These are phyloP conservation scores for Agrochola macilenta DNA, from an alignment of 2,888 invertebrate genomes.

Conservation along the genomic window DNA sequence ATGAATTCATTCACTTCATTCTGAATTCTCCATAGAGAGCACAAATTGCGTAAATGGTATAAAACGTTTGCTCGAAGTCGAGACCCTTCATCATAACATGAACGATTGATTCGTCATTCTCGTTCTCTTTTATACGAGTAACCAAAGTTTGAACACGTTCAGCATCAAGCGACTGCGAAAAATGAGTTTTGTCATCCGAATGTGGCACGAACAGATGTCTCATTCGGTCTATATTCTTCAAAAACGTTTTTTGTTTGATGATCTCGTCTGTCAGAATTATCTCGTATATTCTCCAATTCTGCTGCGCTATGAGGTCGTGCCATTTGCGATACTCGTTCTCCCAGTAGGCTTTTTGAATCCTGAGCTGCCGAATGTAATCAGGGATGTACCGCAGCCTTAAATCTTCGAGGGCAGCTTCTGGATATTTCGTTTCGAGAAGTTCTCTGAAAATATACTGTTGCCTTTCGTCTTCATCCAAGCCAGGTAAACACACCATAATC, in stretches of 20 bases:
- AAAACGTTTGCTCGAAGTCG: accelerated
- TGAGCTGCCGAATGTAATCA: constrained; percentile 20
- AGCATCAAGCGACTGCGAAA: constrained; percentile 2
- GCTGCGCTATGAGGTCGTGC: neutral
- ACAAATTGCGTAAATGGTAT: neutral
- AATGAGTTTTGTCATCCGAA: neutral
- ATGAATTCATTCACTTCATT: no score
- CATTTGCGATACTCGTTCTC: neutral
- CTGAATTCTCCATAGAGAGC: constrained; percentile 10
- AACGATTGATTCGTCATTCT: neutral
- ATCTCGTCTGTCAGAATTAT: neutral
- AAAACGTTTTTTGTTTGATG: neutral
- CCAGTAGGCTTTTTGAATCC: neutral
- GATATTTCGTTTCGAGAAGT: neutral
- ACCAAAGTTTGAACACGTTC: constrained; percentile 18
- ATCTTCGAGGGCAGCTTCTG: neutral
- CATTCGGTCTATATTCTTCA: neutral
- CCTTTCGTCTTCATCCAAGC: neutral
- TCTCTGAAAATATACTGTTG: neutral
- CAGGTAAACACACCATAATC: constrained; percentile 6
- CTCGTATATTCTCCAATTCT: constrained; percentile 6
- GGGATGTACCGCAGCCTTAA: constrained; percentile 14
- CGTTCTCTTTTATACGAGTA: neutral
- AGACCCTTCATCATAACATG: neutral
- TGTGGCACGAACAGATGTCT: neutral